Evolutionary conservation across 2,888 invertebrate species (phyloP).

Genomic region (Meandrusa payeni): DNA sequence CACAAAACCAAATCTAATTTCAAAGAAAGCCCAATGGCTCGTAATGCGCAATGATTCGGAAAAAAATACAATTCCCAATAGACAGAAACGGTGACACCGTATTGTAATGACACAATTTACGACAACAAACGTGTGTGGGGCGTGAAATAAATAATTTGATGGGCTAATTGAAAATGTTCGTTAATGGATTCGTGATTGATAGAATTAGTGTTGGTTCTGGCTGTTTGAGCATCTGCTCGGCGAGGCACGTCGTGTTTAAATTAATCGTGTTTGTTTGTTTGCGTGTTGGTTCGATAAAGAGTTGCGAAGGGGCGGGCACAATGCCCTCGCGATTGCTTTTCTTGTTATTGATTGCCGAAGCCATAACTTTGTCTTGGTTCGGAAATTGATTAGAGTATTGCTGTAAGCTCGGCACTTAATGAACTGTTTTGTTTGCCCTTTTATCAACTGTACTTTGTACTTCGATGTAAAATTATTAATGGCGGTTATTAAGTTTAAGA

Average conservation of each 20-base stretch:
- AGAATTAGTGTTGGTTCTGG: slow-evolving; percentile 41
- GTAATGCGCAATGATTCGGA: slow-evolving; percentile 13
- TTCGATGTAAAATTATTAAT: no score
- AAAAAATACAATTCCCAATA: slow-evolving; percentile 10
- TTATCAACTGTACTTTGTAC: no score
- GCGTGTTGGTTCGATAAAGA: slow-evolving; percentile 40
- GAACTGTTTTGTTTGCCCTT: no score
- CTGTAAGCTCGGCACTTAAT: no score
- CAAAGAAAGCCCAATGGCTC: slow-evolving; percentile 1
- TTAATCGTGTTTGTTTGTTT: slow-evolving; percentile 41
- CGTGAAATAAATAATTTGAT: slow-evolving; percentile 28
- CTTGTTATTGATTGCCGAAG: slow-evolving; percentile 7
- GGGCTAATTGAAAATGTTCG: slow-evolving; percentile 45
- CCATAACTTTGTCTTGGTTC: neutral
- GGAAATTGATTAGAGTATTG: neutral
- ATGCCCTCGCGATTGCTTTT: neutral
- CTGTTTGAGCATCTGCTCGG: slow-evolving; percentile 62
- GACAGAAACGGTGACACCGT: slow-evolving; percentile 2
- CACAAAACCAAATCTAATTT: neutral
- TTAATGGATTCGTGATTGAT: slow-evolving; percentile 50
- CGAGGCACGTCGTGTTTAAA: slow-evolving; percentile 38
- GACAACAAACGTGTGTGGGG: slow-evolving; percentile 10
- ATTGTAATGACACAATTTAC: slow-evolving; percentile 8
- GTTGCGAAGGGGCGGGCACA: slow-evolving; percentile 31
- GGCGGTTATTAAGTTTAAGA: no score